Evolutionary conservation across 2,113 vertebrate species (phyloP).

Genomic region (Puntigrus tetrazona): DNA sequence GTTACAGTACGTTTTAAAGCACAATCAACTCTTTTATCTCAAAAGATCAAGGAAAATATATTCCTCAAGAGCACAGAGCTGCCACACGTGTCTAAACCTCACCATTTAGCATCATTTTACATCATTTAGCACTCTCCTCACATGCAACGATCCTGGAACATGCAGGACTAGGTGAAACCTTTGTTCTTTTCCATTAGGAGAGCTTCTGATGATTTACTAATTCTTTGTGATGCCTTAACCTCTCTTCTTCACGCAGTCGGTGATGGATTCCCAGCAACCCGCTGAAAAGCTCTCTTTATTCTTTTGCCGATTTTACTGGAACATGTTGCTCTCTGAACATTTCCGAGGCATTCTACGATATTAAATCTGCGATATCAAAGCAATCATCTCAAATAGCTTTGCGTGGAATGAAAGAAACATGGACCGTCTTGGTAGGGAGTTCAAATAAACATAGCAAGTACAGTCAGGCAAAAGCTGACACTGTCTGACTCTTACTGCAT

Average conservation of each 20-base stretch:
- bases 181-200: background rate
- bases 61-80: background rate
- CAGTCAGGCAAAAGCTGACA: background rate
- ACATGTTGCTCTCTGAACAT: background rate
- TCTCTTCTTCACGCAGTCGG: background rate
- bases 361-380: background rate
- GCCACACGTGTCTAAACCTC: background rate
- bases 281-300: background rate
- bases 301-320: background rate
- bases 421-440: background rate
- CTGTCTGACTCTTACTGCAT: conserved; percentile 15
- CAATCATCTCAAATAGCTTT: conserved; percentile 1
- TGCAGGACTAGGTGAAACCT: background rate
- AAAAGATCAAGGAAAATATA: background rate
- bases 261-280: background rate
- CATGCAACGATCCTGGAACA: background rate
- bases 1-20: background rate
- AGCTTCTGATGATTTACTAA: background rate
- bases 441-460: conserved; percentile 17
- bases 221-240: conserved; percentile 6
- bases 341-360: background rate
- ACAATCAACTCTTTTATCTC: background rate
- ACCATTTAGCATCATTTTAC: background rate
- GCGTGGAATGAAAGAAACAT: background rate
- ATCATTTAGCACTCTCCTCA: background rate